phyloP scores from a whole-genome alignment of 2,113 vertebrate genomes.

The Thomomys bottae region DNA sequence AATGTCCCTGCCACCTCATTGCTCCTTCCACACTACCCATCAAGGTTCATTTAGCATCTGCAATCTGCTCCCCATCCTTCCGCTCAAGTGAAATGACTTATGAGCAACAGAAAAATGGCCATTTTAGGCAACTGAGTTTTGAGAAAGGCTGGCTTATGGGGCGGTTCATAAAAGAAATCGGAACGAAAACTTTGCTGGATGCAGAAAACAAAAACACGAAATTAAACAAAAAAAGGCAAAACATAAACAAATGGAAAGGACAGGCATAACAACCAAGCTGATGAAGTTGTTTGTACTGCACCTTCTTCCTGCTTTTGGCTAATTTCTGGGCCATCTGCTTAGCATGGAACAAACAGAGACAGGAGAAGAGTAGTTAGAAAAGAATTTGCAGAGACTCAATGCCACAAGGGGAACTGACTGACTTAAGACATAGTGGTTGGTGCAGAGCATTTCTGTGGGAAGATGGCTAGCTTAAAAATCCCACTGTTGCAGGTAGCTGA shows the following conservation, averaged over 20 bases:
- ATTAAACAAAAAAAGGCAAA: slow-evolving; percentile 76
- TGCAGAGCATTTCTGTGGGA: slow-evolving; percentile 16
- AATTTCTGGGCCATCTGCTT: slow-evolving; percentile 99
- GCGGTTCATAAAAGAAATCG: slow-evolving; percentile 81
- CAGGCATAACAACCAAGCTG: slow-evolving; percentile 87
- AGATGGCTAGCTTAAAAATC: neutral
- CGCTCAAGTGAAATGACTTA: slow-evolving; percentile 88
- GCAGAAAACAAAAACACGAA: slow-evolving; percentile 89
- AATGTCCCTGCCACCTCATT: slow-evolving; percentile 67
- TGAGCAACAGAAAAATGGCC: slow-evolving; percentile 86
- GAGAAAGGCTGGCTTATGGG: slow-evolving; percentile 81
- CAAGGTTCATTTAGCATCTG: slow-evolving; percentile 73
- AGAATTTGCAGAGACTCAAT: slow-evolving; percentile 82
- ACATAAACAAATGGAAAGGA: slow-evolving; percentile 82
- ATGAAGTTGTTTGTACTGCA: slow-evolving; percentile 93
- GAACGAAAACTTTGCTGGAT: slow-evolving; percentile 89
- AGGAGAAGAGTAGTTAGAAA: slow-evolving; percentile 93
- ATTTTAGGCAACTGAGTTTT: slow-evolving; percentile 78
- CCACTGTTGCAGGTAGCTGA: neutral
- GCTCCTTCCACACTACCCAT: slow-evolving; percentile 58
- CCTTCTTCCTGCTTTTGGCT: slow-evolving; percentile 99
- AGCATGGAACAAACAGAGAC: slow-evolving; percentile 95
- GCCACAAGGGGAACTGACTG: slow-evolving; percentile 77
- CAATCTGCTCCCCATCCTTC: slow-evolving; percentile 78
- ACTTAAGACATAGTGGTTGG: slow-evolving; percentile 37